These are phyloP conservation scores for Drosophila pseudotakahashii DNA, from an alignment of 2,888 invertebrate genomes.

Conservation along the genomic window DNA sequence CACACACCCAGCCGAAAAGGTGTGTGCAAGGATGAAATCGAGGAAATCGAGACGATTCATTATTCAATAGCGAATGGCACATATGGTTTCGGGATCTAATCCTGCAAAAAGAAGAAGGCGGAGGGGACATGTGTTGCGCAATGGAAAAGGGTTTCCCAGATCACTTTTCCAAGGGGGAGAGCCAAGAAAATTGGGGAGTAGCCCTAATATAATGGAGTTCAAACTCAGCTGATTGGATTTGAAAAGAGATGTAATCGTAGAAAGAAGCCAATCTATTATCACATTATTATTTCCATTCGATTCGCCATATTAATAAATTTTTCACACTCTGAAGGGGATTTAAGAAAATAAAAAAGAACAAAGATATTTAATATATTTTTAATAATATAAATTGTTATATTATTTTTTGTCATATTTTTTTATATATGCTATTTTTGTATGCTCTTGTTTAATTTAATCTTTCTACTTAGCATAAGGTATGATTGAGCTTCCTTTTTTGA, in stretches of 20 bases:
- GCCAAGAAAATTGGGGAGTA: constrained; percentile 15
- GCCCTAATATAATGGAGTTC: constrained; percentile 19
- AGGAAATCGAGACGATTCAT: constrained; percentile 49
- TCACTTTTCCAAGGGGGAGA: constrained; percentile 12
- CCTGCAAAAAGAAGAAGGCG: constrained; percentile 11
- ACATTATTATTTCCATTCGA: neutral
- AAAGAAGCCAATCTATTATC: neutral
- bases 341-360: no score
- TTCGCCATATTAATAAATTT: neutral
- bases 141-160: constrained; percentile 14
- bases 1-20: constrained; percentile 46
- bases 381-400: no score
- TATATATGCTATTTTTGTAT: neutral
- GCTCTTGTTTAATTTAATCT: neutral
- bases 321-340: no score
- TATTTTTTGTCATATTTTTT: neutral
- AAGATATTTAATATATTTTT: no score
- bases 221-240: neutral
- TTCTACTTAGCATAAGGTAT: no score
- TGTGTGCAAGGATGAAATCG: constrained; percentile 21
- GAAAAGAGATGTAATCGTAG: neutral
- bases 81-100: constrained; percentile 59
- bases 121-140: constrained; percentile 54
- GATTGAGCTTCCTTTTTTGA: neutral
- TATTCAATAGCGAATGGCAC: constrained; percentile 49